These are phyloP conservation scores for Metopolophium dirhodum DNA, from an alignment of 1,140 invertebrate species.

Conservation along the genomic window DNA sequence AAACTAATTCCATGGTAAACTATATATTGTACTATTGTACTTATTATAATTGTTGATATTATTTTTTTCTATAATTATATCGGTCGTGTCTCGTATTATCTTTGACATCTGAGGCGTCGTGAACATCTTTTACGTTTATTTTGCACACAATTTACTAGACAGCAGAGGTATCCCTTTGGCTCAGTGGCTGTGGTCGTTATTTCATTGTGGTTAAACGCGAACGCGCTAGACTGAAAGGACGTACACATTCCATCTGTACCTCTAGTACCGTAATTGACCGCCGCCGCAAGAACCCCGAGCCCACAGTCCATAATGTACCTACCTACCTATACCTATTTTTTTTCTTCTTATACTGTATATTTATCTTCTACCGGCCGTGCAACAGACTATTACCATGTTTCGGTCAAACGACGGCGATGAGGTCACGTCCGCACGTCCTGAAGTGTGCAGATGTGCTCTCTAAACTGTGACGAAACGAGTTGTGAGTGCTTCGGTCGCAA, in stretches of 20 bases:
- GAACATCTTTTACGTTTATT: not conserved
- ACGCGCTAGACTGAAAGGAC: not conserved
- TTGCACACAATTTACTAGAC: constrained; percentile 5
- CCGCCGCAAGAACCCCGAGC: not conserved
- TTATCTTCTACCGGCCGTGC: not conserved
- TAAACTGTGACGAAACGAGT: constrained; percentile 39
- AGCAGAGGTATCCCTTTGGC: not conserved
- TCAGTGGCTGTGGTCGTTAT: not conserved
- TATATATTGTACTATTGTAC: no score
- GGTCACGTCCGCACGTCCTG: not conserved
- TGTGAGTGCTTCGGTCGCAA: not conserved
- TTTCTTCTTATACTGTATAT: not conserved
- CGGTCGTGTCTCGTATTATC: not conserved
- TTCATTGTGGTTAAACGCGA: not conserved
- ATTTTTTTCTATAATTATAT: not conserved
- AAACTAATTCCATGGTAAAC: no score
- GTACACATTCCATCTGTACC: not conserved
- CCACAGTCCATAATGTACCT: not conserved
- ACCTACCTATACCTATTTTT: not conserved
- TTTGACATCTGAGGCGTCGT: not conserved
- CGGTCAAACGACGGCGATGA: constrained; percentile 23
- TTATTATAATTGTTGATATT: not conserved
- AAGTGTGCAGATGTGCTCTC: constrained; percentile 1
- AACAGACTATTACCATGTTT: constrained; percentile 25
- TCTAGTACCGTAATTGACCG: not conserved